Conservation (phyloP, 2,113 vertebrate genomes). For the Crocuta crocuta region DNA sequence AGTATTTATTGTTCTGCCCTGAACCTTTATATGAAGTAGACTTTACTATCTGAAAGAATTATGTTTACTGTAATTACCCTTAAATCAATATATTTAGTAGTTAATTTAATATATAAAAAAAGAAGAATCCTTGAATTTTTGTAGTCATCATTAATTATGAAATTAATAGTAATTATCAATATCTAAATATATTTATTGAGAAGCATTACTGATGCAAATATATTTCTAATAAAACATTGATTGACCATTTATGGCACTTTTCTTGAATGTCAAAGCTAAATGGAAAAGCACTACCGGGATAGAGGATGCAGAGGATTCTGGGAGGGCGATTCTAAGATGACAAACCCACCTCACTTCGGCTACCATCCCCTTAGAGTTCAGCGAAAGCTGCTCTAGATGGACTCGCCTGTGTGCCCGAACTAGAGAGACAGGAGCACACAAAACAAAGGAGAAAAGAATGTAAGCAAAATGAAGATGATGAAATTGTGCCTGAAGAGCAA, state of each 20-base stretch:
- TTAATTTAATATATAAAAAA: not conserved
- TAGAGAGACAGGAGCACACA: not conserved
- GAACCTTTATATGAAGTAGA: not conserved
- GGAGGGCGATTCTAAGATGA: not conserved
- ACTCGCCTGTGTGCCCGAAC: not conserved
- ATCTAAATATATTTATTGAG: not conserved
- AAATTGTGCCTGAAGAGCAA: not conserved
- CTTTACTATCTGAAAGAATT: not conserved
- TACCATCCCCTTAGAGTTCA: no score
- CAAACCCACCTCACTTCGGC: not conserved
- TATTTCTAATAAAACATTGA: not conserved
- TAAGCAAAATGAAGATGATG: slow-evolving; percentile 1
- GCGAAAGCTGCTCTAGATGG: not conserved
- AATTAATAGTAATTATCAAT: not conserved
- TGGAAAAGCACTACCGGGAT: accelerated
- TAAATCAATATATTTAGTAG: not conserved
- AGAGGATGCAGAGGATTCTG: no score
- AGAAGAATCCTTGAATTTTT: not conserved
- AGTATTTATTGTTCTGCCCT: not conserved
- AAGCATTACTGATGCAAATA: not conserved
- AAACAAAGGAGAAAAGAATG: not conserved
- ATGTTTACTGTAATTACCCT: not conserved
- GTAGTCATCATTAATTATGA: not conserved
- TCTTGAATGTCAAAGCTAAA: not conserved
- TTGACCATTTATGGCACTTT: not conserved